phyloP scores from a whole-genome alignment of 2,113 vertebrate species.

The Acrocephalus arundinaceus region DNA sequence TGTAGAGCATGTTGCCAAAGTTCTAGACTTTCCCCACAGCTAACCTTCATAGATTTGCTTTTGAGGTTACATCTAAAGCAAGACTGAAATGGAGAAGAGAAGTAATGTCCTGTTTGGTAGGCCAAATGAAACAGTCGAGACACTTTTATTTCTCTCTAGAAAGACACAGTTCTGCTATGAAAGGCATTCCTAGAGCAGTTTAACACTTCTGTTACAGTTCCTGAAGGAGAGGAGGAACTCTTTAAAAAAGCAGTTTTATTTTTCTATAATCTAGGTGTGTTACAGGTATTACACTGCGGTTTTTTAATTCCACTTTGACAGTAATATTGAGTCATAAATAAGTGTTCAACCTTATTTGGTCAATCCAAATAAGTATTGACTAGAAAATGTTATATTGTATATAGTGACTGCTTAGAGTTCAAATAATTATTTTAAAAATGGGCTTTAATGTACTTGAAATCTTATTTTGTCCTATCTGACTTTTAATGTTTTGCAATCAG shows the following conservation, averaged over 20 bases:
- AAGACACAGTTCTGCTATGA: background rate
- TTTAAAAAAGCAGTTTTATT: slow-evolving; percentile 29
- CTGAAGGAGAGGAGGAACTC: background rate
- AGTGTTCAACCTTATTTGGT: slow-evolving; percentile 32
- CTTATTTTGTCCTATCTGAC: slow-evolving; percentile 13
- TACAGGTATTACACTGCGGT: background rate
- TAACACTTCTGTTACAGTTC: background rate
- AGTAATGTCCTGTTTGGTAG: background rate
- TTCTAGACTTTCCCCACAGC: background rate
- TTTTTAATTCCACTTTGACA: background rate
- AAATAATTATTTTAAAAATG: slow-evolving; percentile 1
- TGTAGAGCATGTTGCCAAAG: slow-evolving; percentile 3
- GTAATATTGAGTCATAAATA: background rate
- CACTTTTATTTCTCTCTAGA: background rate
- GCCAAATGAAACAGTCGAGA: background rate
- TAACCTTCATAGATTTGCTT: slow-evolving; percentile 26
- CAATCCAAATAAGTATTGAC: background rate
- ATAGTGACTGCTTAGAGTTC: slow-evolving; percentile 25
- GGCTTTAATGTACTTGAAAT: background rate
- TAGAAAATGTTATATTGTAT: background rate
- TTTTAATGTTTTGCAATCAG: slow-evolving; percentile 14
- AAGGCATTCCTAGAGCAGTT: slow-evolving; percentile 28
- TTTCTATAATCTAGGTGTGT: background rate
- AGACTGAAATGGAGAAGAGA: slow-evolving; percentile 32
- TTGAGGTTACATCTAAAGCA: background rate